phyloP scores from a whole-genome alignment of 2,797 vertebrate species.

The Notamacropus eugenii region DNA sequence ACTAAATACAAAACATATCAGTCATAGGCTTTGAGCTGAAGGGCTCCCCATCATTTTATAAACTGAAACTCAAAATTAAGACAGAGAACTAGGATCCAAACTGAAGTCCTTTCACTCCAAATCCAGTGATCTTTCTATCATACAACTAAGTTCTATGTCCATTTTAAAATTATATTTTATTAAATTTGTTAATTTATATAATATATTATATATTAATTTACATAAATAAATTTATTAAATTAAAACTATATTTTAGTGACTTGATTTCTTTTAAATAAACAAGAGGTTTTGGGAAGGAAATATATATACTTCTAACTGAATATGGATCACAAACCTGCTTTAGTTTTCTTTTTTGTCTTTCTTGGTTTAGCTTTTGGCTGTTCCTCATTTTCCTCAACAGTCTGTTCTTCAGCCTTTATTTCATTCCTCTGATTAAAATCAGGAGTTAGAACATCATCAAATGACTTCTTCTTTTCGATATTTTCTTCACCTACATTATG shows the following conservation, averaged over 20 bases:
- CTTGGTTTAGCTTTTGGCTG: slow-evolving; percentile 85
- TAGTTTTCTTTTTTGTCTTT: slow-evolving; percentile 90
- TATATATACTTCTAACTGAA: slow-evolving; percentile 26
- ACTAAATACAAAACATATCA: neutral
- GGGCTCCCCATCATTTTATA: neutral
- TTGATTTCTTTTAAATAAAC: neutral
- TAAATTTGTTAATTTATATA: no score
- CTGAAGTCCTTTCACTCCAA: neutral
- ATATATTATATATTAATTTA: no score
- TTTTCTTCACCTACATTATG: slow-evolving; percentile 61
- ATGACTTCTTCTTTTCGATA: slow-evolving; percentile 65
- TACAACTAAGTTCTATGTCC: neutral
- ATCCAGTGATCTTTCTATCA: neutral
- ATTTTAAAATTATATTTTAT: slow-evolving; percentile 10
- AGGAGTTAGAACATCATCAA: slow-evolving; percentile 52
- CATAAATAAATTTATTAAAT: no score
- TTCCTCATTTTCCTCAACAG: slow-evolving; percentile 70
- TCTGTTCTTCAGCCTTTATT: slow-evolving; percentile 61
- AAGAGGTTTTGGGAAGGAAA: neutral
- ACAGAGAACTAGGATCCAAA: neutral
- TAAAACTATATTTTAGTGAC: slow-evolving; percentile 16
- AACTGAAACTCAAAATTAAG: neutral
- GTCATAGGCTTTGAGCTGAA: neutral
- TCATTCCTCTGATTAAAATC: slow-evolving; percentile 68
- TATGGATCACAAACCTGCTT: slow-evolving; percentile 82